Evolutionary conservation across 2,797 vertebrate species (phyloP).

Genomic region (Gallinago nigripennis): DNA sequence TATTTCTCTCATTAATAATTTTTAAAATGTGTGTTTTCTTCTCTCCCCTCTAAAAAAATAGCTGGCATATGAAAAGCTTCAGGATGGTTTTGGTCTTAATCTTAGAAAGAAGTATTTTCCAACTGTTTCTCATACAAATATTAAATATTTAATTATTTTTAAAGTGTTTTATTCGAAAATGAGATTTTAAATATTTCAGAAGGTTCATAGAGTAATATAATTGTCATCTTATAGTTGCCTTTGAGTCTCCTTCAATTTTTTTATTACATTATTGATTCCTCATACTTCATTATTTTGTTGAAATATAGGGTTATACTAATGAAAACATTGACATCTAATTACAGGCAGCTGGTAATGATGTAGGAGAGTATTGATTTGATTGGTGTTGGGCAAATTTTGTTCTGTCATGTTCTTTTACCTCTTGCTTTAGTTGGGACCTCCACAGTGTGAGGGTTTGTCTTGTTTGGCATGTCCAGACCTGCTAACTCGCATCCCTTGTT

Average conservation of each 20-base stretch:
- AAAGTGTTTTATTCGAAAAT: not conserved
- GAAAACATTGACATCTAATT: not conserved
- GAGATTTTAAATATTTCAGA: not conserved
- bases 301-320: not conserved
- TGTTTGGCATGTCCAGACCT: constrained; percentile 11
- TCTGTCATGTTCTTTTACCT: not conserved
- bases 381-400: not conserved
- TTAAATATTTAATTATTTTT: not conserved
- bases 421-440: not conserved
- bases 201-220: not conserved
- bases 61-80: not conserved
- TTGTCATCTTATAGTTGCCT: not conserved
- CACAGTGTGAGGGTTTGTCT: not conserved
- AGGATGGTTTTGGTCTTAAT: not conserved
- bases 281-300: not conserved
- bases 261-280: not conserved
- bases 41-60: not conserved
- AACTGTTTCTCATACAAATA: not conserved
- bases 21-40: not conserved
- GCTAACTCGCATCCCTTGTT: not conserved
- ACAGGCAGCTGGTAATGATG: not conserved
- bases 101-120: not conserved
- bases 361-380: not conserved
- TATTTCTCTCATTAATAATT: not conserved
- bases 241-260: not conserved